A percentile compares a stretch with the other conserved stretches of the same genome.
Conservation (phyloP, 2,888 invertebrate genomes). For the Antheraea assamensis region DNA sequence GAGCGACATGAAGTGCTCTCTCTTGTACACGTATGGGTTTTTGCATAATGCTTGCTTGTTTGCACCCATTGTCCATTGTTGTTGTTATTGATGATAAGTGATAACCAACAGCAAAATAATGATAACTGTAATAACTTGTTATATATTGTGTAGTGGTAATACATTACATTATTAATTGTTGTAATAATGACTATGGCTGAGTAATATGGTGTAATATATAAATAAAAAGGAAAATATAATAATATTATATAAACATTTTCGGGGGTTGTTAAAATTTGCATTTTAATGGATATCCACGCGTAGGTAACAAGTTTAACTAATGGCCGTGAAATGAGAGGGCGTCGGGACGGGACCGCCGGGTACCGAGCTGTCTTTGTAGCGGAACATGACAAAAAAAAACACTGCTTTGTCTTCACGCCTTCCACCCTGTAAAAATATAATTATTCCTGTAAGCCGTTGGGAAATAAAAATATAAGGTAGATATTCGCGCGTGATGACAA, state of each 20-base stretch:
- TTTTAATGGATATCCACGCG: slow-evolving; percentile 80
- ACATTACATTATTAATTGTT: no score
- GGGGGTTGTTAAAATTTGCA: slow-evolving; percentile 75
- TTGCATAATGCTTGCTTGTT: no score
- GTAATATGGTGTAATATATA: not conserved
- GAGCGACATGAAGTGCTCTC: no score
- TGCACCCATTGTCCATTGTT: no score
- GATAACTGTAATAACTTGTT: no score
- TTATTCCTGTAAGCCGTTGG: not conserved
- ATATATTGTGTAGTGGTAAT: no score
- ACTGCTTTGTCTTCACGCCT: not conserved
- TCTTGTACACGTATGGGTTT: no score
- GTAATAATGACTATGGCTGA: not conserved
- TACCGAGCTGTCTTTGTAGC: slow-evolving; percentile 31
- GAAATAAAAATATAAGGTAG: not conserved
- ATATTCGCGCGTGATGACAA: not conserved
- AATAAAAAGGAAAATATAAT: slow-evolving; percentile 51
- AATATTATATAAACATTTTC: slow-evolving; percentile 72
- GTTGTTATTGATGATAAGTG: no score
- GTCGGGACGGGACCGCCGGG: slow-evolving; percentile 35
- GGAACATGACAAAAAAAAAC: slow-evolving; percentile 28
- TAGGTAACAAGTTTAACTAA: slow-evolving; percentile 80
- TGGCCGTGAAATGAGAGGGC: slow-evolving; percentile 75
- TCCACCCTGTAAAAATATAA: slow-evolving; percentile 5
- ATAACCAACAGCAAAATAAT: no score